These are phyloP conservation scores for Drosophila kambysellisi DNA, from an alignment of 2,888 invertebrate species.

Conservation along the genomic window DNA sequence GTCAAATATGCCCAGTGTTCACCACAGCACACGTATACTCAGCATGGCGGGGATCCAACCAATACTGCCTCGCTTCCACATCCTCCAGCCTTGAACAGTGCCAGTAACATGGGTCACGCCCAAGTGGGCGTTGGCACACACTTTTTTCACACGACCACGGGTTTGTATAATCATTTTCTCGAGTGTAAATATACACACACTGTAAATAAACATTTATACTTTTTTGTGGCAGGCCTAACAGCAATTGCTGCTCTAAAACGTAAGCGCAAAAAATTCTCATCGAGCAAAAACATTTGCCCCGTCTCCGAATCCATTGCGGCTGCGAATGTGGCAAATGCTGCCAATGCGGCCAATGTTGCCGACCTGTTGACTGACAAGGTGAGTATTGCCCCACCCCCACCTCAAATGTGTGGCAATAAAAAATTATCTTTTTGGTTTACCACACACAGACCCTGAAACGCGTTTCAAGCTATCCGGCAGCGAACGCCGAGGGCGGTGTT, in stretches of 20 bases:
- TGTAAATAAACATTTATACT: background rate
- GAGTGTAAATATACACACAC: background rate
- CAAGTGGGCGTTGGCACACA: conserved; percentile 73
- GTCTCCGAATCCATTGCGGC: conserved; percentile 85
- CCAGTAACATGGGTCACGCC: conserved; percentile 27
- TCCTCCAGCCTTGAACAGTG: conserved; percentile 10
- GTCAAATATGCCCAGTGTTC: conserved; percentile 83
- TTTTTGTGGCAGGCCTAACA: conserved; percentile 73
- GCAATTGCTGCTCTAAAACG: conserved; percentile 91
- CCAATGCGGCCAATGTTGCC: conserved; percentile 31
- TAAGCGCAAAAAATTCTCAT: conserved; percentile 93
- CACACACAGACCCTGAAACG: conserved; percentile 88
- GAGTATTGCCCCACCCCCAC: background rate
- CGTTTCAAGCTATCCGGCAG: conserved; percentile 89
- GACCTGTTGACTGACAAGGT: conserved; percentile 82
- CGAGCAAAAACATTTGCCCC: conserved; percentile 89
- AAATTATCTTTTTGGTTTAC: background rate
- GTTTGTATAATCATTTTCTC: conserved; percentile 51
- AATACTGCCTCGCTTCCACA: conserved; percentile 7
- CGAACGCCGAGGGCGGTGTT: conserved; percentile 84
- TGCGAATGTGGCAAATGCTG: conserved; percentile 43
- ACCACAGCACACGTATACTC: conserved; percentile 64
- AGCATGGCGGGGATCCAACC: conserved; percentile 39
- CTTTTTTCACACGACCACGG: conserved; percentile 83
- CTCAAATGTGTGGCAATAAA: background rate